Conservation (phyloP, 2,888 invertebrate genomes). For the Chorisops tibialis region DNA sequence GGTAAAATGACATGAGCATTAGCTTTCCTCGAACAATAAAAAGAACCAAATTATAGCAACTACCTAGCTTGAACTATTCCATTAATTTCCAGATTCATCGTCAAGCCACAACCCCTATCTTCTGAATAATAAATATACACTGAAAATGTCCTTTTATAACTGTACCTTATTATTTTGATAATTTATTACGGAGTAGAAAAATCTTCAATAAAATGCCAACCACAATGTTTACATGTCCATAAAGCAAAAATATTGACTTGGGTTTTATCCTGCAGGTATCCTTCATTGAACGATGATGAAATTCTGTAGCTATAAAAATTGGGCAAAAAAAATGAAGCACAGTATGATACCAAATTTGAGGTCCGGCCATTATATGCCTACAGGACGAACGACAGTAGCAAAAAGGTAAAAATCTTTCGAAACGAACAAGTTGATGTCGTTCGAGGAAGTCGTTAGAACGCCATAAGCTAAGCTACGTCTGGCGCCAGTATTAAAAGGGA, state of each 20-base stretch:
- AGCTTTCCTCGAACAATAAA: too few relatives aligned
- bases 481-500: slow-evolving; percentile 51
- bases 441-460: slow-evolving; percentile 23
- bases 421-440: slow-evolving; percentile 13
- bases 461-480: slow-evolving; percentile 45
- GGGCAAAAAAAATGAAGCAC: slow-evolving; percentile 17
- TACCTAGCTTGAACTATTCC: too few relatives aligned
- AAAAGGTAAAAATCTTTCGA: slow-evolving; percentile 18
- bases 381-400: slow-evolving; percentile 1
- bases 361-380: background rate
- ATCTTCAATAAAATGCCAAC: slow-evolving; percentile 6
- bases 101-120: too few relatives aligned
- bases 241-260: background rate
- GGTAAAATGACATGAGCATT: too few relatives aligned
- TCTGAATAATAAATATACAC: too few relatives aligned
- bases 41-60: too few relatives aligned
- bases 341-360: slow-evolving; percentile 15
- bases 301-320: slow-evolving; percentile 22
- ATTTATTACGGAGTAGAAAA: slow-evolving; percentile 3
- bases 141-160: too few relatives aligned
- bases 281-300: slow-evolving; percentile 19
- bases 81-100: too few relatives aligned
- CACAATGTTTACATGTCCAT: slow-evolving; percentile 21
- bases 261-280: background rate
- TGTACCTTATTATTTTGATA: slow-evolving; percentile 5